phyloP scores from a whole-genome alignment of 2,797 vertebrate genomes.

The Mycteria americana region DNA sequence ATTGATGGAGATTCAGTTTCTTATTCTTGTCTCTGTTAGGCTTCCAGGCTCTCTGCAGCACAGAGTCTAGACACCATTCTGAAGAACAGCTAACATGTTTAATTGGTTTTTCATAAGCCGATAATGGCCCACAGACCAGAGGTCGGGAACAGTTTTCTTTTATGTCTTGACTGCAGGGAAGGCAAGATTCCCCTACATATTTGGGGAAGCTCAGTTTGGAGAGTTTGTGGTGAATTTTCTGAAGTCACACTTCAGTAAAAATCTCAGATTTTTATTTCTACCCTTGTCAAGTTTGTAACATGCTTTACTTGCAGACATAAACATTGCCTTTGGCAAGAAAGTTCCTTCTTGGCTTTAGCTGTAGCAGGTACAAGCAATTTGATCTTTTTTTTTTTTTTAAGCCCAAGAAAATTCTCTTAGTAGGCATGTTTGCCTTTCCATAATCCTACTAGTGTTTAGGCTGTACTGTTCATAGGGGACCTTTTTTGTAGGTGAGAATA shows the following conservation, averaged over 20 bases:
- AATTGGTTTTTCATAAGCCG: neutral
- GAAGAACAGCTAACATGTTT: neutral
- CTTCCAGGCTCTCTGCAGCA: neutral
- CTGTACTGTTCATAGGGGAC: neutral
- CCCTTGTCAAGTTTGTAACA: neutral
- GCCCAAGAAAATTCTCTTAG: neutral
- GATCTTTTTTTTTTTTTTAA: neutral
- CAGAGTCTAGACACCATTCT: neutral
- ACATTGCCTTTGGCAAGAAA: slow-evolving; percentile 33
- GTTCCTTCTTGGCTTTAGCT: neutral
- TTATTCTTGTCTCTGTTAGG: neutral
- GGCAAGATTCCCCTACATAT: neutral
- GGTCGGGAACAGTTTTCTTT: neutral
- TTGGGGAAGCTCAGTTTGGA: neutral
- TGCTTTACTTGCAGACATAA: slow-evolving; percentile 19
- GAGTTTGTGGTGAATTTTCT: neutral
- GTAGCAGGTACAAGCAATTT: slow-evolving; percentile 10
- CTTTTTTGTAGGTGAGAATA: neutral
- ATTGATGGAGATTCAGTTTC: neutral
- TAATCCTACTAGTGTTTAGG: slow-evolving; percentile 29
- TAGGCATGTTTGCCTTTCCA: neutral
- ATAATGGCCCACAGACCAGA: neutral
- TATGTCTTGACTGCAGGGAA: neutral
- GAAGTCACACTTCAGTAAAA: neutral
- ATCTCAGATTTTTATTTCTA: neutral